phyloP scores from a whole-genome alignment of 2,113 vertebrate genomes.

The Gymnorhina tibicen region DNA sequence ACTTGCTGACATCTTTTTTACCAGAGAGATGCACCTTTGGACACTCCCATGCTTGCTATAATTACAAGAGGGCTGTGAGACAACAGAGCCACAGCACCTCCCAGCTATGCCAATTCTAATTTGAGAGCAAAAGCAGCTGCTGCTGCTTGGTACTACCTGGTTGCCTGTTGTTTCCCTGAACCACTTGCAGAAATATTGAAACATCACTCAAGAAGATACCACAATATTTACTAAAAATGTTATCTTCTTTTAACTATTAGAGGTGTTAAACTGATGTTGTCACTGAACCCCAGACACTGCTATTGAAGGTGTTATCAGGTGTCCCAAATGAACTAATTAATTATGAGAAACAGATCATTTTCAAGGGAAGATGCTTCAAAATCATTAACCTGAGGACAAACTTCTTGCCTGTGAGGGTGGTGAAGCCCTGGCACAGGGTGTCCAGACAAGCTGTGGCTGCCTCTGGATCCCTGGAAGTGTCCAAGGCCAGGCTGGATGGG shows the following conservation, averaged over 20 bases:
- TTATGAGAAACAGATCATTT: background rate
- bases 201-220: background rate
- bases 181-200: background rate
- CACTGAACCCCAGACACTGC: background rate
- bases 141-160: no score
- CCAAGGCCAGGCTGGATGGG: accelerated
- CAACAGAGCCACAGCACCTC: background rate
- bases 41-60: background rate
- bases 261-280: background rate
- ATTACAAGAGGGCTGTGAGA: background rate
- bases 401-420: background rate
- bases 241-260: background rate
- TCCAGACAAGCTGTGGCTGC: background rate
- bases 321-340: background rate
- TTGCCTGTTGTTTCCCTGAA: background rate
- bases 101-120: background rate
- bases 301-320: background rate
- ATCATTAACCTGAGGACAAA: background rate
- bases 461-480: background rate
- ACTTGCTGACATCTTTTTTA: background rate
- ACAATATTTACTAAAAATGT: background rate
- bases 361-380: background rate
- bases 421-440: accelerated
- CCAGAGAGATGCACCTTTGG: background rate
- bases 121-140: background rate